Conservation (phyloP, 1,140 invertebrate species). For the Temnothorax longispinosus region DNA sequence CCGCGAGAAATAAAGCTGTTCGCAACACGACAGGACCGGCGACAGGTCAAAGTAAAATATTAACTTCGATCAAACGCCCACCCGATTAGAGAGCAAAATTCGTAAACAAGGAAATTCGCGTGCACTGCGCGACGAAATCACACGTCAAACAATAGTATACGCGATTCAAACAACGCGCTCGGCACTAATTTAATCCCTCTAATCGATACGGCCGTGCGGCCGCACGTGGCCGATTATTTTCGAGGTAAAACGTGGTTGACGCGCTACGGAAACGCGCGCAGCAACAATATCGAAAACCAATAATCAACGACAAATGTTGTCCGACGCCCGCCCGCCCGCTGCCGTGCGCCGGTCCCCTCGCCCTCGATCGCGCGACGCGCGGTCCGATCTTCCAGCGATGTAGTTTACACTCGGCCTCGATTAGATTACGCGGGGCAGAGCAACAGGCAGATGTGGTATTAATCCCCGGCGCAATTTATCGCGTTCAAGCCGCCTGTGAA, state of each 20-base stretch:
- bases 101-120: slow-evolving; percentile 5
- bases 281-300: slow-evolving; percentile 58
- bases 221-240: slow-evolving; percentile 50
- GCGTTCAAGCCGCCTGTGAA: slow-evolving; percentile 30
- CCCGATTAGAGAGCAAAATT: not conserved
- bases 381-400: slow-evolving; percentile 41
- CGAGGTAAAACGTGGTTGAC: slow-evolving; percentile 28
- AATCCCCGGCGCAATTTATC: slow-evolving; percentile 56
- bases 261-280: slow-evolving; percentile 15
- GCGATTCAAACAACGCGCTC: not conserved
- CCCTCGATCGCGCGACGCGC: not conserved
- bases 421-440: slow-evolving; percentile 47
- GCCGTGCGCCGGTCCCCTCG: not conserved
- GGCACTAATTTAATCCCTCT: slow-evolving; percentile 50
- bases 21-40: not conserved
- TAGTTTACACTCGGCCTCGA: slow-evolving; percentile 53
- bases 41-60: slow-evolving; percentile 1
- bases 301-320: slow-evolving; percentile 60
- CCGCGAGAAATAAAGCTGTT: not conserved
- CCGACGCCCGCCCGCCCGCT: not conserved
- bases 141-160: not conserved
- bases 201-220: slow-evolving; percentile 32
- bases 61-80: not conserved
- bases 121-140: not conserved
- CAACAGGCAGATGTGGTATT: slow-evolving; percentile 58